phyloP scores from a whole-genome alignment of 2,797 vertebrate species.

The Protosalanx chinensis region DNA sequence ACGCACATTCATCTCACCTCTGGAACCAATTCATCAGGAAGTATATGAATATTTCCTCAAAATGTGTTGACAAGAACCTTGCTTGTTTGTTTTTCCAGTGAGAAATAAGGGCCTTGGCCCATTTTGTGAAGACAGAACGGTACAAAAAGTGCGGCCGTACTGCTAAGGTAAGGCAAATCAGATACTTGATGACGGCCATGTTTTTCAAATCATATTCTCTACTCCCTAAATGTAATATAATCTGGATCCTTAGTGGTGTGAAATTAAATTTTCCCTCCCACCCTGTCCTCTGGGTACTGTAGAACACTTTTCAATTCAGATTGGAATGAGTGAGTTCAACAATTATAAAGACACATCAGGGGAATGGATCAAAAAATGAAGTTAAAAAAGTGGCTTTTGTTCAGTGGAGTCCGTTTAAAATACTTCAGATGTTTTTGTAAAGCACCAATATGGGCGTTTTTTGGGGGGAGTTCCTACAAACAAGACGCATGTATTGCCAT shows the following conservation, averaged over 20 bases:
- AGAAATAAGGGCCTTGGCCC: slow-evolving; percentile 50
- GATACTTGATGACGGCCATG: background rate
- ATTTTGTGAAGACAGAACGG: slow-evolving; percentile 43
- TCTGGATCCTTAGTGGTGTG: slow-evolving; percentile 37
- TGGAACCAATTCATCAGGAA: slow-evolving; percentile 52
- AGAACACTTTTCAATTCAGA: slow-evolving; percentile 44
- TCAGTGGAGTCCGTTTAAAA: background rate
- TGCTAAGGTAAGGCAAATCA: slow-evolving; percentile 1
- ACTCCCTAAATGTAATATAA: background rate
- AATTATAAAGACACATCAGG: slow-evolving; percentile 30
- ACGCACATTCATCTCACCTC: slow-evolving; percentile 32
- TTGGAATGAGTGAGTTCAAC: slow-evolving; percentile 23
- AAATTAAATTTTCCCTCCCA: slow-evolving; percentile 35
- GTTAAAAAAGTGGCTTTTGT: background rate
- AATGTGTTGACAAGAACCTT: slow-evolving; percentile 47
- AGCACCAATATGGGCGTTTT: too few relatives aligned
- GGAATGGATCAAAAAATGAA: slow-evolving; percentile 32
- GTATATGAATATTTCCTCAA: slow-evolving; percentile 60
- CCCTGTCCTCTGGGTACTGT: slow-evolving; percentile 23
- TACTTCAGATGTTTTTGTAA: too few relatives aligned
- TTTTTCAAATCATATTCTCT: slow-evolving; percentile 7
- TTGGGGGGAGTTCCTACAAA: background rate
- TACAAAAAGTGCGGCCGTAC: background rate
- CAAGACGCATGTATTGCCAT: background rate
- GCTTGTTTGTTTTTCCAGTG: slow-evolving; percentile 34